Evolutionary conservation across 2,888 invertebrate genomes (phyloP).

Genomic region (Stegophylla sp.): DNA sequence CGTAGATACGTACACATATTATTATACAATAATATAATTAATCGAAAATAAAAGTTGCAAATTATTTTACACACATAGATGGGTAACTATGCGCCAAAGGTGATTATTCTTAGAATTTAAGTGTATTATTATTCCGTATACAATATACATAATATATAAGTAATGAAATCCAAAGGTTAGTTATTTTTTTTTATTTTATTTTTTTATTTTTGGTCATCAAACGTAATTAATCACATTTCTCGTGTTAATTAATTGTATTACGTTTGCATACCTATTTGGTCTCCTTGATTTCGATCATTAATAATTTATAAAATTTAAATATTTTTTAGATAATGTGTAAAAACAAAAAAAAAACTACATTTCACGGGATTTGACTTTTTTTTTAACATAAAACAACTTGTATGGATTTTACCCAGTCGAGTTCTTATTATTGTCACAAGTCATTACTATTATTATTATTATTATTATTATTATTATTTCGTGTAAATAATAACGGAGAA

Average conservation of each 20-base stretch:
- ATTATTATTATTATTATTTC: too few relatives aligned
- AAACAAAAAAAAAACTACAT: slow-evolving; percentile 4
- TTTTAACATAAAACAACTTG: slow-evolving; percentile 11
- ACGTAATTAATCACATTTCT: not conserved
- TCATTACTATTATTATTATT: too few relatives aligned
- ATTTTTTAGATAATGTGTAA: slow-evolving; percentile 50
- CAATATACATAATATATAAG: too few relatives aligned
- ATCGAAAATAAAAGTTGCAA: too few relatives aligned
- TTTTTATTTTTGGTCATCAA: not conserved
- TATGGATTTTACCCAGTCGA: slow-evolving; percentile 16
- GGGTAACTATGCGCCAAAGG: too few relatives aligned
- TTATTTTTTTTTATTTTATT: too few relatives aligned
- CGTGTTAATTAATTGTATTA: not conserved
- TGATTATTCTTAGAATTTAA: too few relatives aligned
- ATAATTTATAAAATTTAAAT: slow-evolving; percentile 33
- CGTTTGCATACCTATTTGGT: not conserved
- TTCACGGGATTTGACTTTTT: slow-evolving; percentile 9
- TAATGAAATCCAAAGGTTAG: too few relatives aligned
- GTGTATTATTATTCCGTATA: too few relatives aligned
- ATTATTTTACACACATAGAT: too few relatives aligned
- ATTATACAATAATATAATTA: not conserved
- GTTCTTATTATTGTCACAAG: too few relatives aligned
- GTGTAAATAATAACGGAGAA: slow-evolving; percentile 43
- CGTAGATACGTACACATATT: too few relatives aligned
- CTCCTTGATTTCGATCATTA: slow-evolving; percentile 26